These are phyloP conservation scores for Scalopus aquaticus DNA, from an alignment of 2,113 vertebrate genomes.

Conservation along the genomic window DNA sequence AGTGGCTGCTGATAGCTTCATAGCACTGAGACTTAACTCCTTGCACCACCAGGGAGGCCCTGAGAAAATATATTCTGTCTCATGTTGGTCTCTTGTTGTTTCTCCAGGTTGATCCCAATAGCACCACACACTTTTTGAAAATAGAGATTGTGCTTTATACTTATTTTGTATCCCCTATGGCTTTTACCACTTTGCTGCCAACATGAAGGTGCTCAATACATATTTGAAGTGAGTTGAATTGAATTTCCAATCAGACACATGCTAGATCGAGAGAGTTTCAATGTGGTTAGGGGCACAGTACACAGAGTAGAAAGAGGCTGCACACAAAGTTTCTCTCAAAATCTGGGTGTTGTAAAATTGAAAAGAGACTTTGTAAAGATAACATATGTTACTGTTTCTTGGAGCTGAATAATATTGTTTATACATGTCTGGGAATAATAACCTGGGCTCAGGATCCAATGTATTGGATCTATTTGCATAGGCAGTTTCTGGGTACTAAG, in stretches of 20 bases:
- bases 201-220: constrained; percentile 66
- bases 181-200: constrained; percentile 59
- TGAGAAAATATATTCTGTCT: constrained; percentile 69
- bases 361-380: constrained; percentile 9
- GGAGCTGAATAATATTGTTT: constrained; percentile 1
- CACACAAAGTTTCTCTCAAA: constrained; percentile 29
- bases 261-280: background rate
- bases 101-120: constrained; percentile 33
- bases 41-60: too few relatives aligned
- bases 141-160: constrained; percentile 39
- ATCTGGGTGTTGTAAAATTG: constrained; percentile 28
- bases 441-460: background rate
- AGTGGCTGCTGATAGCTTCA: too few relatives aligned
- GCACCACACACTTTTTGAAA: constrained; percentile 56
- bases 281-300: background rate
- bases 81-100: constrained; percentile 46
- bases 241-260: constrained; percentile 64
- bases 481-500: fast-evolving
- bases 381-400: background rate
- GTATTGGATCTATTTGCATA: background rate
- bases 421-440: background rate
- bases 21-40: too few relatives aligned
- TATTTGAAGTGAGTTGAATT: constrained; percentile 74
- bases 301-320: background rate
- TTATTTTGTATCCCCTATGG: constrained; percentile 72